Conservation (phyloP, 2,888 invertebrate species). For the Hirtodrosophila histrioides region DNA sequence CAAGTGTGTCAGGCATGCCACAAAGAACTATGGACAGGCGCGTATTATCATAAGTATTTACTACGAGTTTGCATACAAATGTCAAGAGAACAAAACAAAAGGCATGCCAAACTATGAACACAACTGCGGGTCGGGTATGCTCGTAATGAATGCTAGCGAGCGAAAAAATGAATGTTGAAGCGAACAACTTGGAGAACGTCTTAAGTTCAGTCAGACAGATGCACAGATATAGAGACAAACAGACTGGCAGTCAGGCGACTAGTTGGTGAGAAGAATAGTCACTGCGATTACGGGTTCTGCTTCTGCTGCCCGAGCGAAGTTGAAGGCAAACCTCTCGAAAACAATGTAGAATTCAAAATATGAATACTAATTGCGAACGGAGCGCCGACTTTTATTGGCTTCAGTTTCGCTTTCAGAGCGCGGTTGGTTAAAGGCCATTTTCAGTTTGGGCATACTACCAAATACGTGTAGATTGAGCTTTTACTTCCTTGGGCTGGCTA, state of each 20-base stretch:
- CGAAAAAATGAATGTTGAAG: slow-evolving; percentile 71
- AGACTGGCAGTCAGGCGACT: slow-evolving; percentile 10
- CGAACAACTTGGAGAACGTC: slow-evolving; percentile 41
- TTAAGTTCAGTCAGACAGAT: slow-evolving; percentile 18
- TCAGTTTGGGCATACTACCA: slow-evolving; percentile 12
- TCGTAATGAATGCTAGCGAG: slow-evolving; percentile 67
- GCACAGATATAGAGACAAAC: slow-evolving; percentile 9
- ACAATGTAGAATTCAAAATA: slow-evolving; percentile 54
- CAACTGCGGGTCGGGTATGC: neutral
- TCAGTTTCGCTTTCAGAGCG: slow-evolving; percentile 42
- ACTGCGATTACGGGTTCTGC: slow-evolving; percentile 65
- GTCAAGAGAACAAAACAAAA: slow-evolving; percentile 16
- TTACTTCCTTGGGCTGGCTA: slow-evolving; percentile 64
- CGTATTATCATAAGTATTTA: slow-evolving; percentile 55
- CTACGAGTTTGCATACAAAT: slow-evolving; percentile 25
- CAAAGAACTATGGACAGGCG: slow-evolving; percentile 30
- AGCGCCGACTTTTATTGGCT: slow-evolving; percentile 6
- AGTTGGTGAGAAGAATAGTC: slow-evolving; percentile 38
- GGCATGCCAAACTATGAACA: slow-evolving; percentile 58
- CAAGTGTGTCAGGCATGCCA: slow-evolving; percentile 62
- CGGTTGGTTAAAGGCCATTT: slow-evolving; percentile 8
- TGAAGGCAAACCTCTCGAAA: slow-evolving; percentile 80
- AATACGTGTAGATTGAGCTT: slow-evolving; percentile 44
- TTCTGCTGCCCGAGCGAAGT: slow-evolving; percentile 65
- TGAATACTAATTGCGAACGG: slow-evolving; percentile 45